Conservation (phyloP, 2,113 vertebrate genomes). For the Strix aluco region DNA sequence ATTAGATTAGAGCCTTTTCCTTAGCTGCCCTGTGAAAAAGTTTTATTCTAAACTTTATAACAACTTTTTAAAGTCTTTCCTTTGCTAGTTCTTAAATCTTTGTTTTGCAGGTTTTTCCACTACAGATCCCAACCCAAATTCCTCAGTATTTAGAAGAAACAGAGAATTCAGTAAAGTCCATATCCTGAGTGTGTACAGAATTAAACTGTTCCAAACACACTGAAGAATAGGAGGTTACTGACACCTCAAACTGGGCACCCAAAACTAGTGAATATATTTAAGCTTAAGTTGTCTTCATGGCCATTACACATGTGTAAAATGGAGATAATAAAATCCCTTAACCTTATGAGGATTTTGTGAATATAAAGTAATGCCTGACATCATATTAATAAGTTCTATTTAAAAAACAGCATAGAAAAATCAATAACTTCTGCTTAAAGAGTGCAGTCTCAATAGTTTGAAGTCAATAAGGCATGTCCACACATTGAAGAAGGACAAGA, state of each 20-base stretch:
- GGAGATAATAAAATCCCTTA: conserved; percentile 28
- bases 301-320: not conserved
- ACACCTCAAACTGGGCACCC: not conserved
- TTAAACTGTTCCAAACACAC: not conserved
- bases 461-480: conserved; percentile 13
- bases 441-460: not conserved
- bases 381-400: conserved; percentile 32
- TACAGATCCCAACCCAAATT: not conserved
- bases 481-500: conserved; percentile 1
- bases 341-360: conserved; percentile 11
- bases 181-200: not conserved
- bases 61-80: not conserved
- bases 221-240: not conserved
- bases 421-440: conserved; percentile 33
- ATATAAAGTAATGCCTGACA: not conserved
- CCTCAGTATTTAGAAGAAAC: not conserved
- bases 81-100: not conserved
- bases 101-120: not conserved
- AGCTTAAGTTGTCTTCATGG: not conserved
- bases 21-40: not conserved
- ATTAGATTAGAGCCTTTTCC: not conserved
- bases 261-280: not conserved
- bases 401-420: conserved; percentile 26
- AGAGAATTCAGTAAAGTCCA: not conserved
- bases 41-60: not conserved